These are phyloP conservation scores for Geotria australis DNA, from an alignment of 2,797 vertebrate species.

Conservation along the genomic window DNA sequence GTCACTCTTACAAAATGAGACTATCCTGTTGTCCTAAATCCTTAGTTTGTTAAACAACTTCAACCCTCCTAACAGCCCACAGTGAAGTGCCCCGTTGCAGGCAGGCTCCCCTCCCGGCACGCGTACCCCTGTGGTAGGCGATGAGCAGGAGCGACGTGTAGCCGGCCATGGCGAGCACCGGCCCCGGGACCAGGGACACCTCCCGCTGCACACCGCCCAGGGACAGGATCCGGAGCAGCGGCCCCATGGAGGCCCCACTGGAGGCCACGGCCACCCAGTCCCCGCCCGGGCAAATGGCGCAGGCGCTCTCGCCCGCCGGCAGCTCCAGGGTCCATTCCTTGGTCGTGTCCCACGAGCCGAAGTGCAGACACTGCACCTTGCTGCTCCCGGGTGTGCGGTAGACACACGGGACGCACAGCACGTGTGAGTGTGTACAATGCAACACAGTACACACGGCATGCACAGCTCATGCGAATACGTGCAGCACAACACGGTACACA, in stretches of 20 bases:
- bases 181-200: slow-evolving; percentile 48
- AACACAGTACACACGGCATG: too few relatives aligned
- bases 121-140: slow-evolving; percentile 52
- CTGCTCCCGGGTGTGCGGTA: slow-evolving; percentile 11
- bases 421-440: too few relatives aligned
- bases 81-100: too few relatives aligned
- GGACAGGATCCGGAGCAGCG: slow-evolving; percentile 40
- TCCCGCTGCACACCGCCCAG: slow-evolving; percentile 58
- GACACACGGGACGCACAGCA: too few relatives aligned
- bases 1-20: too few relatives aligned
- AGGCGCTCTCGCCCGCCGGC: slow-evolving; percentile 32
- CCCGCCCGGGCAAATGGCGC: slow-evolving; percentile 48
- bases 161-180: slow-evolving; percentile 47
- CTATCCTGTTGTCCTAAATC: too few relatives aligned
- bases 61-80: too few relatives aligned
- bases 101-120: background rate
- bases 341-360: slow-evolving; percentile 67
- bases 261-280: slow-evolving; percentile 66
- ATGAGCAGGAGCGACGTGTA: slow-evolving; percentile 58
- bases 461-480: too few relatives aligned
- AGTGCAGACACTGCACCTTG: slow-evolving; percentile 81
- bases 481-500: too few relatives aligned
- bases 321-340: slow-evolving; percentile 91
- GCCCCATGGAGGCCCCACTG: slow-evolving; percentile 6
- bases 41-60: too few relatives aligned